phyloP scores from a whole-genome alignment of 2,888 invertebrate species.

The Xylota segnis region DNA sequence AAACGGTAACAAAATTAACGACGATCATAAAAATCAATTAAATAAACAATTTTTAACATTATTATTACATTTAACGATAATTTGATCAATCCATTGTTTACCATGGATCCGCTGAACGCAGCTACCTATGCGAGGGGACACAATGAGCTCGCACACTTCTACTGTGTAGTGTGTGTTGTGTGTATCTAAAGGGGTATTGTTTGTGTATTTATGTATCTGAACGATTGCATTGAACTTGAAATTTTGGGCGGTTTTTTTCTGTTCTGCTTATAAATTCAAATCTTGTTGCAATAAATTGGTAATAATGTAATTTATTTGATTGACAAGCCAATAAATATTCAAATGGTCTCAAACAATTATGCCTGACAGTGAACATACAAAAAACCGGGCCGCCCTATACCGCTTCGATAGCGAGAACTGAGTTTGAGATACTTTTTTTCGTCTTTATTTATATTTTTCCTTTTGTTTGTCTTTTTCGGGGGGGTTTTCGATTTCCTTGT shows the following conservation, averaged over 20 bases:
- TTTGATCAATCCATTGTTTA: conserved; percentile 70
- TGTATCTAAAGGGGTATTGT: background rate
- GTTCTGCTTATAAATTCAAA: conserved; percentile 40
- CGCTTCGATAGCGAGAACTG: background rate
- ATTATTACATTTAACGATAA: conserved; percentile 74
- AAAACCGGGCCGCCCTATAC: conserved; percentile 1
- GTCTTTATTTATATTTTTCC: background rate
- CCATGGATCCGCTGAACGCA: conserved; percentile 43
- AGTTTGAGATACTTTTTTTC: conserved; percentile 1
- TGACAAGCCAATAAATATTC: conserved; percentile 58
- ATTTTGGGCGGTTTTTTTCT: background rate
- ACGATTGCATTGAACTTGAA: conserved; percentile 63
- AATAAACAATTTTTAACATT: conserved; percentile 77
- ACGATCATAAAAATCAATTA: conserved; percentile 79
- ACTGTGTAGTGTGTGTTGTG: background rate
- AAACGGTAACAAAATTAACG: conserved; percentile 78
- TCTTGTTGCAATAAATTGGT: conserved; percentile 54
- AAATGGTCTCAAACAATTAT: conserved; percentile 42
- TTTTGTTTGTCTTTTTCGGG: background rate
- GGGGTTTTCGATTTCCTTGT: conserved; percentile 43
- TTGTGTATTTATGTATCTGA: conserved; percentile 14
- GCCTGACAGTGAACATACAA: conserved; percentile 4
- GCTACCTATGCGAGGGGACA: conserved; percentile 21
- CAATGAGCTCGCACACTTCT: background rate
- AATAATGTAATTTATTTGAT: conserved; percentile 55